Evolutionary conservation across 2,888 invertebrate genomes (phyloP).

Genomic region (Nudaria mundana): DNA sequence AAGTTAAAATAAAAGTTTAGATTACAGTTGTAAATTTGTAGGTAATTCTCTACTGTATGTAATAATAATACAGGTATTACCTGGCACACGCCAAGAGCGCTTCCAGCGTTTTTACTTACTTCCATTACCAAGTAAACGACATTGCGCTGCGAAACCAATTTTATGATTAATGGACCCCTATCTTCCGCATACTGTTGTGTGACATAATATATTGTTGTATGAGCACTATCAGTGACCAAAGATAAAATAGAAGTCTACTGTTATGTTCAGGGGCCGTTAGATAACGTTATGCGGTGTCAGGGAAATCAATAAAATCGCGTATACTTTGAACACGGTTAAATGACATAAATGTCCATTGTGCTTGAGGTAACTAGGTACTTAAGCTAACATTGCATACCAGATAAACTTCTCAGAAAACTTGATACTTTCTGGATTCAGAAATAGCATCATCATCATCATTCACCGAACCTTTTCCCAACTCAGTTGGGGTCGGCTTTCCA

Average conservation of each 20-base stretch:
- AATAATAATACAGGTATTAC: conserved; percentile 31
- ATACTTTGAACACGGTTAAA: too few relatives aligned
- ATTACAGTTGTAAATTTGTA: too few relatives aligned
- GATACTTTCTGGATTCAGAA: too few relatives aligned
- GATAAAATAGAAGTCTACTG: conserved; percentile 59
- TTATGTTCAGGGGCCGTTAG: conserved; percentile 56
- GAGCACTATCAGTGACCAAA: conserved; percentile 16
- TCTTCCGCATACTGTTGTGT: conserved; percentile 67
- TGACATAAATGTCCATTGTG: too few relatives aligned
- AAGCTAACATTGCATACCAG: too few relatives aligned
- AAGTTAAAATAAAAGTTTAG: too few relatives aligned
- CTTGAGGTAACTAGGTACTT: conserved; percentile 11
- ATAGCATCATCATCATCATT: too few relatives aligned
- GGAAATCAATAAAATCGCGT: conserved; percentile 46
- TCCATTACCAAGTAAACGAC: conserved; percentile 41
- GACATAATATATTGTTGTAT: conserved; percentile 33
- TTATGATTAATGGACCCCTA: conserved; percentile 59
- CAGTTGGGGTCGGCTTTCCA: too few relatives aligned
- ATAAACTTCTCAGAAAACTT: too few relatives aligned
- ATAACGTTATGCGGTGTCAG: conserved; percentile 51
- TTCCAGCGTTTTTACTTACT: conserved; percentile 58
- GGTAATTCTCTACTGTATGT: too few relatives aligned
- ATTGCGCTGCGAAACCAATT: conserved; percentile 48
- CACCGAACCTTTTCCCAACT: too few relatives aligned
- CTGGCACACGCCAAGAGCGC: conserved; percentile 45